phyloP scores from a whole-genome alignment of 2,888 invertebrate species.

The Ochropleura plecta region DNA sequence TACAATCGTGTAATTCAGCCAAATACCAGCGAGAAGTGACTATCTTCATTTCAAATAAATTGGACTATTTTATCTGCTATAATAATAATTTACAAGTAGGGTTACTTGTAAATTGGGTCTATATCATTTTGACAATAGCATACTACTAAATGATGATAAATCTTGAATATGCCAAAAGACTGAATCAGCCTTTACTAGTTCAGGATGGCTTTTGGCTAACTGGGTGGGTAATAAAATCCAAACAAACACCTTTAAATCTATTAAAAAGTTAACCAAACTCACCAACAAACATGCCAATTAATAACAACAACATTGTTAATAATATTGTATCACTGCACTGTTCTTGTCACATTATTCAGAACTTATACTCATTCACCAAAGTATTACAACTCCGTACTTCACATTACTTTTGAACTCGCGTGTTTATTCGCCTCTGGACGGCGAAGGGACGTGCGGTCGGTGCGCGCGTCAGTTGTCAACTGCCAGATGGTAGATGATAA shows the following conservation, averaged over 20 bases:
- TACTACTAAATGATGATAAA: not conserved
- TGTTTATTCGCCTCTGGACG: constrained; percentile 15
- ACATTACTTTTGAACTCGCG: constrained; percentile 60
- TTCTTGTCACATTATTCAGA: constrained; percentile 64
- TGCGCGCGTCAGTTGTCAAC: constrained; percentile 59
- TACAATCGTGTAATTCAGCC: no score
- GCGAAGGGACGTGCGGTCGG: constrained; percentile 57
- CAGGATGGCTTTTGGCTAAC: not conserved
- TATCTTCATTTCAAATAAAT: not conserved
- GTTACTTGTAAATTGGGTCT: fast-evolving
- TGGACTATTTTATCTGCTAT: no score
- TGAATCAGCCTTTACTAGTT: not conserved
- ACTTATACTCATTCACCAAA: constrained; percentile 51
- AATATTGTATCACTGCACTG: constrained; percentile 58
- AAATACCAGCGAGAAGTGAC: no score
- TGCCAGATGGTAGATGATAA: constrained; percentile 71
- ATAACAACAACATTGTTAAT: constrained; percentile 76
- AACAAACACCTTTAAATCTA: not conserved
- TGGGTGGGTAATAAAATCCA: not conserved
- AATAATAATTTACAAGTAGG: no score
- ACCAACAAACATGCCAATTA: constrained; percentile 78
- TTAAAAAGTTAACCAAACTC: constrained; percentile 64
- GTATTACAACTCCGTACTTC: constrained; percentile 39
- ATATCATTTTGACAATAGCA: not conserved
- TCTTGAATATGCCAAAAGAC: fast-evolving